phyloP scores from a whole-genome alignment of 2,113 vertebrate genomes.

The Sebastes fasciatus region DNA sequence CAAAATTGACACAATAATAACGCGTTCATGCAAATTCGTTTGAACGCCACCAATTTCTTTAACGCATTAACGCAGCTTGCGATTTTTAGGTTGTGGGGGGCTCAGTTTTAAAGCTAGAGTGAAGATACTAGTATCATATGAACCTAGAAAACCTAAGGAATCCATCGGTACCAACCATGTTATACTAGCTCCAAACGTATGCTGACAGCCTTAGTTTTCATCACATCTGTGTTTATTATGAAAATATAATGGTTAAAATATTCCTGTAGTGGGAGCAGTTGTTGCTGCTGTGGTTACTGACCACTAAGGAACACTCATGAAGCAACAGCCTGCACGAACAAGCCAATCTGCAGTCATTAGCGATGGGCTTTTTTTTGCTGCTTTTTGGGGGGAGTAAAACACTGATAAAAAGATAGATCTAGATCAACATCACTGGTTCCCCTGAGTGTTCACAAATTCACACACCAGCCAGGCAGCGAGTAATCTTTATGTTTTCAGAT shows the following conservation, averaged over 20 bases:
- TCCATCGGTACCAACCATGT: too few species aligned
- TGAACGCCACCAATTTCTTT: too few species aligned
- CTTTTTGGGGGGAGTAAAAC: neutral
- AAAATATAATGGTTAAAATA: neutral
- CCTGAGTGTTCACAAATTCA: neutral
- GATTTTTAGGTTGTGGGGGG: too few species aligned
- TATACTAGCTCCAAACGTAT: too few species aligned
- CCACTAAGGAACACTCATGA: constrained; percentile 35
- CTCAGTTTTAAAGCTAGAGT: too few species aligned
- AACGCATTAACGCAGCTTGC: too few species aligned
- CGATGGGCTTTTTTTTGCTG: neutral
- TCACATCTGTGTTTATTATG: constrained; percentile 1
- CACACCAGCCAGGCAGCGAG: neutral
- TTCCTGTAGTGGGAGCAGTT: constrained; percentile 5
- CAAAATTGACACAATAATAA: too few species aligned
- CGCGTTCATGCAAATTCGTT: too few species aligned
- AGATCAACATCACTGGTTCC: neutral
- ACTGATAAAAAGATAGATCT: neutral
- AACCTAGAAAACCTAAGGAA: too few species aligned
- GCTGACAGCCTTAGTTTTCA: too few species aligned
- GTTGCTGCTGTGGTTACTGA: constrained; percentile 25
- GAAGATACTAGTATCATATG: too few species aligned
- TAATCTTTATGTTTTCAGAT: neutral
- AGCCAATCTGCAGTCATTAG: constrained; percentile 31
- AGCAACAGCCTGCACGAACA: neutral